These are phyloP conservation scores for Nycticryphes semicollaris DNA, from an alignment of 2,113 vertebrate species.

Conservation along the genomic window DNA sequence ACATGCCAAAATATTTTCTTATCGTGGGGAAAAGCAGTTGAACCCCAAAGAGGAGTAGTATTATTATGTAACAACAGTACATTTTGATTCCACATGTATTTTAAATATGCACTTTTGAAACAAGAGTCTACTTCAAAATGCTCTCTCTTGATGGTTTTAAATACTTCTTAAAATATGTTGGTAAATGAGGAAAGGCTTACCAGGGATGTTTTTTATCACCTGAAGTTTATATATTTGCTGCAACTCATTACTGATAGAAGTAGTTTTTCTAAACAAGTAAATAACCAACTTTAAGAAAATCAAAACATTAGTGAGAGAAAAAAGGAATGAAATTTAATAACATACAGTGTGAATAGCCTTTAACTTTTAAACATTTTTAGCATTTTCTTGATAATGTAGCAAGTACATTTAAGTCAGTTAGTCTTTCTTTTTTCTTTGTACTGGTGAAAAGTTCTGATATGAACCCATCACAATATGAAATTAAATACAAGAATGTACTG, in stretches of 20 bases:
- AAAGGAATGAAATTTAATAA: background rate
- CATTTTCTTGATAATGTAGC: background rate
- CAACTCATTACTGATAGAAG: background rate
- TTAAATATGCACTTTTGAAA: background rate
- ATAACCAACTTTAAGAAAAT: background rate
- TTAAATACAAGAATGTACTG: background rate
- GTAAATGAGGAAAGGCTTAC: background rate
- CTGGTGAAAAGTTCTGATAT: background rate
- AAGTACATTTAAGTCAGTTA: background rate
- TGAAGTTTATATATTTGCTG: background rate
- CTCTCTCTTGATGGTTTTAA: background rate
- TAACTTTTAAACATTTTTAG: background rate
- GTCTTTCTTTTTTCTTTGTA: background rate
- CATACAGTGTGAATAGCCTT: background rate
- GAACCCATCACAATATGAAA: background rate
- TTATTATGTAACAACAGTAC: background rate
- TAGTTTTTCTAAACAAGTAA: background rate
- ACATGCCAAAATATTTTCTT: background rate
- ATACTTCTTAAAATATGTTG: background rate
- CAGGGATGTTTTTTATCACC: fast-evolving
- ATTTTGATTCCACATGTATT: background rate
- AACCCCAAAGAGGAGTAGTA: background rate
- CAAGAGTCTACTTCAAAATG: background rate
- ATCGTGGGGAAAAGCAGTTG: background rate
- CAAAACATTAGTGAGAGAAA: background rate